phyloP scores from a whole-genome alignment of 2,797 vertebrate species.

The Chaunax sp. region DNA sequence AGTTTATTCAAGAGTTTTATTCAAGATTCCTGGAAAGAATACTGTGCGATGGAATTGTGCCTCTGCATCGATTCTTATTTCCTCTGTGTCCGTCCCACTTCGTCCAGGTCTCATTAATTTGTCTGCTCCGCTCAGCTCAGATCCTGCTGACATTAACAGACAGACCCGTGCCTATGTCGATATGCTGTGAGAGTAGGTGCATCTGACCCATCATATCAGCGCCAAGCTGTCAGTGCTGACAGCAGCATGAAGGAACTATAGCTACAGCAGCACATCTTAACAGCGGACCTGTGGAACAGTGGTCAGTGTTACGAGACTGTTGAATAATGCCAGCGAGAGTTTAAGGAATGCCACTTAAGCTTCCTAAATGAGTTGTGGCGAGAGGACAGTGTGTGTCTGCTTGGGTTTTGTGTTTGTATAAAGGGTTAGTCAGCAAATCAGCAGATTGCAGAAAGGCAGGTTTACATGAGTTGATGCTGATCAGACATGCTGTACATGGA shows the following conservation, averaged over 20 bases:
- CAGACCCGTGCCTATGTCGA: slow-evolving; percentile 38
- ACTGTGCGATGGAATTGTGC: not conserved
- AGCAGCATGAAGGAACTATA: slow-evolving; percentile 59
- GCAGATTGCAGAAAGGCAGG: slow-evolving; percentile 21
- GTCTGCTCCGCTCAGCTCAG: slow-evolving; percentile 23
- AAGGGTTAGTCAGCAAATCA: slow-evolving; percentile 38
- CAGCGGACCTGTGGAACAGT: slow-evolving; percentile 37
- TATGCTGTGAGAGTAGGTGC: slow-evolving; percentile 43
- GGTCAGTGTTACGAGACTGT: slow-evolving; percentile 39
- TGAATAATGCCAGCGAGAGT: slow-evolving; percentile 45
- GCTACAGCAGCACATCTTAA: slow-evolving; percentile 72
- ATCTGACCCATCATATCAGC: slow-evolving; percentile 64
- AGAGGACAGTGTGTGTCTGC: slow-evolving; percentile 28
- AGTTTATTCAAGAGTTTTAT: slow-evolving; percentile 3
- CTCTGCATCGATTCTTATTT: not conserved
- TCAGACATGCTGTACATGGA: not conserved
- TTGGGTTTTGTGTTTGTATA: slow-evolving; percentile 31
- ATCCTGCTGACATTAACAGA: slow-evolving; percentile 59
- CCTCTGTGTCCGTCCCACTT: not conserved
- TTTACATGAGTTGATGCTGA: slow-evolving; percentile 9
- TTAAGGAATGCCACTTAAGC: slow-evolving; percentile 48
- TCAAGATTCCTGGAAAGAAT: not conserved
- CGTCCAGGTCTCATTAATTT: slow-evolving; percentile 20
- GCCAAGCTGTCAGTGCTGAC: slow-evolving; percentile 72
- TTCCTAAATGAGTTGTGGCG: not conserved